These are phyloP conservation scores for Lasioglossum malachurum DNA, from an alignment of 2,888 invertebrate genomes.

Conservation along the genomic window DNA sequence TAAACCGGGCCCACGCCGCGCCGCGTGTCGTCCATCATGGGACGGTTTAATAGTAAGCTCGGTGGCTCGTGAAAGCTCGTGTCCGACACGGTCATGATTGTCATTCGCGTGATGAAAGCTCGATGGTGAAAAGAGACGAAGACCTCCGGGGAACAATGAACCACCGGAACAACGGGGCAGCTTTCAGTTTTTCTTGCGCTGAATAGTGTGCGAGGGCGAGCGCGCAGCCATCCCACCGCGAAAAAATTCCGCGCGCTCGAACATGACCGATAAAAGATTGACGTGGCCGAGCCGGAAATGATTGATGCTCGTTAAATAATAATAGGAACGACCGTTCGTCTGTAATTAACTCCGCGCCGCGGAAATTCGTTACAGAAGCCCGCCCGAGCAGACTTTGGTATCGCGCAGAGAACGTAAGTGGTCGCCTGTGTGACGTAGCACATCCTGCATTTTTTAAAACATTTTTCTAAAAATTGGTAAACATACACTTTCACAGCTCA, in stretches of 20 bases:
- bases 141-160: constrained; percentile 33
- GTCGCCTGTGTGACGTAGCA: no score
- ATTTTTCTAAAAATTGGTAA: no score
- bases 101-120: constrained; percentile 31
- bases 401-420: no score
- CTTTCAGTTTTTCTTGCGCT: constrained; percentile 18
- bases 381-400: no score
- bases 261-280: constrained; percentile 20
- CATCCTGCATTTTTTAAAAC: no score
- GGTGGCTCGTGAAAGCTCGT: constrained; percentile 1
- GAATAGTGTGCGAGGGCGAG: background rate
- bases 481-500: no score
- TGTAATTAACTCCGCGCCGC: background rate
- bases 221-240: background rate
- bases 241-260: background rate
- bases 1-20: constrained; percentile 26
- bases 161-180: constrained; percentile 24
- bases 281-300: constrained; percentile 7
- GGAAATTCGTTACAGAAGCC: background rate
- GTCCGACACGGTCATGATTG: constrained; percentile 23
- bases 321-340: constrained; percentile 9
- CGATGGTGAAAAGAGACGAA: constrained; percentile 37
- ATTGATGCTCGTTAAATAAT: constrained; percentile 32
- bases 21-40: background rate
- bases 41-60: background rate